phyloP scores from a whole-genome alignment of 2,888 invertebrate species.

The Escarpia spicata region DNA sequence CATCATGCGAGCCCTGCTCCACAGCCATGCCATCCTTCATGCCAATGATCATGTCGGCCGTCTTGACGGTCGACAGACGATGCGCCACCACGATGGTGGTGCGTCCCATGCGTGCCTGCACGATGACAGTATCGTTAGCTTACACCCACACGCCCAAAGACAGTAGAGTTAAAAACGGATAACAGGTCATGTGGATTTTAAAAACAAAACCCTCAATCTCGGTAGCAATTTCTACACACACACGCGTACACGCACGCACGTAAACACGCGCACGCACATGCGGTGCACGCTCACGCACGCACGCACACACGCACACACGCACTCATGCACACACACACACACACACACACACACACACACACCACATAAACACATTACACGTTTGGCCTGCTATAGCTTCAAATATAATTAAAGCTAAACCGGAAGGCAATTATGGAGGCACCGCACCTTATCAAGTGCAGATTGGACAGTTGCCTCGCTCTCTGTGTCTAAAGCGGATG shows the following conservation, averaged over 20 bases:
- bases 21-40: constrained; percentile 69
- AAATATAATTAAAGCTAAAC: too few species aligned
- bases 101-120: constrained; percentile 63
- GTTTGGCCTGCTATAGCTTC: too few species aligned
- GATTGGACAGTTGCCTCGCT: constrained; percentile 75
- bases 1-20: constrained; percentile 68
- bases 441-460: constrained; percentile 70
- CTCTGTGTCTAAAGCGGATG: constrained; percentile 64
- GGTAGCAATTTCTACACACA: too few species aligned
- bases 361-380: too few species aligned
- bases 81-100: constrained; percentile 69
- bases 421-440: background rate
- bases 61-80: constrained; percentile 68
- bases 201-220: too few species aligned
- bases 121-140: background rate
- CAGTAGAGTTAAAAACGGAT: background rate
- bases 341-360: too few species aligned
- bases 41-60: constrained; percentile 68
- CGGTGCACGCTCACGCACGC: too few species aligned
- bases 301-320: too few species aligned
- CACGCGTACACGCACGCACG: too few species aligned
- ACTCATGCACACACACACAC: too few species aligned
- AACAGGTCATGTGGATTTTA: too few species aligned
- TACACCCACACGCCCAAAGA: background rate
- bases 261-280: too few species aligned